Base-by-base conservation (phyloP, 2,113 vertebrate species). In the Plecturocebus donacophilus region DNA sequence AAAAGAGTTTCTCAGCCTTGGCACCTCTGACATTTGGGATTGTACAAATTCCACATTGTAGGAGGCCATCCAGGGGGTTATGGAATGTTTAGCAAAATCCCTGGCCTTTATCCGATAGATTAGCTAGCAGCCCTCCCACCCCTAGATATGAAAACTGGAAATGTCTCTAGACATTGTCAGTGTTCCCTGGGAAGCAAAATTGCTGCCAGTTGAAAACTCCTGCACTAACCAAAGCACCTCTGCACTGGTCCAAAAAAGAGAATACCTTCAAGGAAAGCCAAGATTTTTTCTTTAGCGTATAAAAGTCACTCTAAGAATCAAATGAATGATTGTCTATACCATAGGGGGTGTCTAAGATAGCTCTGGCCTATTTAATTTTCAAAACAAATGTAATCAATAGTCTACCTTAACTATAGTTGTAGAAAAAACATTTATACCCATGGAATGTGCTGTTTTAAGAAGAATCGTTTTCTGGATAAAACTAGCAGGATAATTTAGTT, bases 401-500 rank as follows among this genome's bases (percentile, higher is more conserved):
- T 87, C 32, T 76, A 7, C 14, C 32, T 64, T 81, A 58, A 84
- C 32, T 66, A 0, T 66, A 75, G n/a, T 75, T 6, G 16, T 47
- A 32, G 52, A 30, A 79, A 73, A 79, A 92, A 40, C 13, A 76
- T 47, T 45, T 30, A 20, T 3, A 38, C 19, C 35, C 21, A 3
- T 75, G 54, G 49, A 58, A 20, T 75, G 49, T 73, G 66, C 87
- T 35, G 8, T 76, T 87, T 85, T 88, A 70, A 94, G 25, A 68
- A 92, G n/a, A 84, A 7, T 87, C n/a, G 32, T 91, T 95, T 95
- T 95, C 54, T 42, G 19, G 79, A 30, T 84, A 42, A 95, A 75
- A 8, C 12, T 14, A 82, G 70, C 6, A 80, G 32, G 17, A 80
- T 76, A 42, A 47, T 70, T 89, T 42, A 77, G 21, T 73, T 91